Conservation (phyloP, 2,113 vertebrate genomes). For the Mesocricetus auratus region DNA sequence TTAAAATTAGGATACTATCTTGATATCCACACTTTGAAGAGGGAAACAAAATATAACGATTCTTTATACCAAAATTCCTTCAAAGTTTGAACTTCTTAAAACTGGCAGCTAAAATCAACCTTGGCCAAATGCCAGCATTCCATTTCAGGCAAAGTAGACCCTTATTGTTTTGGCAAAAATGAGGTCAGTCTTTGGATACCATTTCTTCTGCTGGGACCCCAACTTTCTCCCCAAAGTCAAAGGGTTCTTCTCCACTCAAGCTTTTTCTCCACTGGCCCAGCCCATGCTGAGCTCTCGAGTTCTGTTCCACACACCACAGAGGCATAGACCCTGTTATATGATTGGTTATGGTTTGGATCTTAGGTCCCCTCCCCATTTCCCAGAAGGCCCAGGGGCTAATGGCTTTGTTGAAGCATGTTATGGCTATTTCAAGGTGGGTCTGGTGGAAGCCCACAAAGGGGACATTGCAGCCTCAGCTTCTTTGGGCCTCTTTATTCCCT, state of each 20-base stretch:
- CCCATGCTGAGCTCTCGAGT: not conserved
- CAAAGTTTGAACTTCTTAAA: conserved; percentile 7
- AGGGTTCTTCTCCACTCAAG: not conserved
- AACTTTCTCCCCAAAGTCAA: not conserved
- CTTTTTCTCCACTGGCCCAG: not conserved
- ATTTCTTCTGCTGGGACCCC: not conserved
- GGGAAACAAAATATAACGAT: conserved; percentile 29
- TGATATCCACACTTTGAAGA: not conserved
- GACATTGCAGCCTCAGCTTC: not conserved
- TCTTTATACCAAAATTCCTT: conserved; percentile 15
- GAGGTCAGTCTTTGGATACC: not conserved
- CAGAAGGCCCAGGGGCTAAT: not conserved
- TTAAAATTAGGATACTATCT: not conserved
- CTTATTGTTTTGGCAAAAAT: not conserved
- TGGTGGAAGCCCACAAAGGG: not conserved
- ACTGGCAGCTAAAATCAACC: not conserved
- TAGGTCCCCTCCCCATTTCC: too few species aligned
- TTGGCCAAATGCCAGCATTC: not conserved
- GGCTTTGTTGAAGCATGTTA: not conserved
- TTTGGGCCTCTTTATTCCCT: not conserved
- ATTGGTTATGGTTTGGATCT: not conserved
- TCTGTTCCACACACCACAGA: not conserved
- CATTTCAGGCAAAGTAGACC: not conserved
- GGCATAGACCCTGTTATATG: not conserved
- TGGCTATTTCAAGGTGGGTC: not conserved